Base-by-base conservation (phyloP, 1,140 invertebrate genomes). In the Tetragnatha versicolor region DNA sequence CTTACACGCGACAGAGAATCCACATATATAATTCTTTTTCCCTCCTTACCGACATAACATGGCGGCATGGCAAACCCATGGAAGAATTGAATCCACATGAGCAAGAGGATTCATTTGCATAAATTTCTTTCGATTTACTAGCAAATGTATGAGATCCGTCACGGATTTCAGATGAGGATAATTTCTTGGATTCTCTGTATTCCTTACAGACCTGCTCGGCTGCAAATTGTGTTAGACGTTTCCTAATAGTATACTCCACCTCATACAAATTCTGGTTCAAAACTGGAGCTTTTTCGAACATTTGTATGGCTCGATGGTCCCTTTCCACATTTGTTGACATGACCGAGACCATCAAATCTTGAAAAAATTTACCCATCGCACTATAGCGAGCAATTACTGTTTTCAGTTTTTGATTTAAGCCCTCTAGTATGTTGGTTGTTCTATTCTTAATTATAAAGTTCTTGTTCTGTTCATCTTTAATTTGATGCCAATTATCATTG, bases 241-340 rank as follows among this genome's bases (percentile, higher is more conserved):
- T 10, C 22, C 51, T 53, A 7, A 53, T 53, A 7, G 9, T 6
- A 10, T 7, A 7, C 22, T 53, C 51, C 6, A 22, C 22, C 6
- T 22, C 51, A 53, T 53, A 9, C 22, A 22, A 53, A 22, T 14
- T 22, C 39, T 45, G 7, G 22, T 14, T 53, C 9, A 17, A 9
- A 45, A 45, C 39, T 29, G 55, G 55, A 27, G 31, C 29, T 33
- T 31, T 60, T 60, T 60, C 55, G 22, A 12, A 14, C 12, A 51
- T 51, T 12, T 9, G 9, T 60, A 60, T 14, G 10, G 55, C 55
- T 27, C 29, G 10, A 29, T 60, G 55, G 55, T 60, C 55, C 9
- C 55, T 20, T n/a, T 60, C 55, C 25, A 60, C 55, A 60, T 60
- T 60, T 60, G 55, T 60, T 9, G 55, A 60, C 25, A 27, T n/a